phyloP scores from a whole-genome alignment of 2,113 vertebrate genomes.

The Zosterops borbonicus region DNA sequence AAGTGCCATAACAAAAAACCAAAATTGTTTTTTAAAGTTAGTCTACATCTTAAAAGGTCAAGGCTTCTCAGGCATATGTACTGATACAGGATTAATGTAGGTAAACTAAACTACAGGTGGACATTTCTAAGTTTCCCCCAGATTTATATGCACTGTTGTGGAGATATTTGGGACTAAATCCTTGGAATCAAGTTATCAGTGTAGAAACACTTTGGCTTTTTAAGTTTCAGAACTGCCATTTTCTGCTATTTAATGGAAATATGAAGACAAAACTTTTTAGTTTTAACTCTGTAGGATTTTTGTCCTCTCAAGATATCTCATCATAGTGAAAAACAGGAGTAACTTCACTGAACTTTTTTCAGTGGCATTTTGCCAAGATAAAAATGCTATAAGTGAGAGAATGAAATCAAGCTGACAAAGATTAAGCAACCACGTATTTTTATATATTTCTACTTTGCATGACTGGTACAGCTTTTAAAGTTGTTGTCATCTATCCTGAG shows the following conservation, averaged over 20 bases:
- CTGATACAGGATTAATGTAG: not conserved
- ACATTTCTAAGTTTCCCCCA: not conserved
- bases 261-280: not conserved
- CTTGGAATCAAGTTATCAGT: not conserved
- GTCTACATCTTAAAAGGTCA: not conserved
- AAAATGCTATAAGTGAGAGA: not conserved
- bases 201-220: not conserved
- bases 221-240: not conserved
- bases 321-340: conserved; percentile 18
- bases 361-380: not conserved
- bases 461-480: conserved; percentile 27
- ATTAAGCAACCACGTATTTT: conserved; percentile 49
- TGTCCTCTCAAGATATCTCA: not conserved
- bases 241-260: not conserved
- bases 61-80: not conserved
- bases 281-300: not conserved
- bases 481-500: conserved; percentile 31
- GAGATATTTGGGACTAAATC: not conserved
- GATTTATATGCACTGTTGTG: not conserved
- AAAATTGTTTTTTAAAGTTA: not conserved
- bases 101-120: not conserved
- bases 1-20: not conserved
- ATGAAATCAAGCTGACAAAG: conserved; percentile 7
- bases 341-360: conserved; percentile 6
- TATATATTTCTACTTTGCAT: conserved; percentile 43